Percentiles rank a stretch among this genome's conserved stretches.
These are phyloP conservation scores for Sarcophaga subvicina DNA, from an alignment of 2,888 invertebrate genomes.

Conservation along the genomic window DNA sequence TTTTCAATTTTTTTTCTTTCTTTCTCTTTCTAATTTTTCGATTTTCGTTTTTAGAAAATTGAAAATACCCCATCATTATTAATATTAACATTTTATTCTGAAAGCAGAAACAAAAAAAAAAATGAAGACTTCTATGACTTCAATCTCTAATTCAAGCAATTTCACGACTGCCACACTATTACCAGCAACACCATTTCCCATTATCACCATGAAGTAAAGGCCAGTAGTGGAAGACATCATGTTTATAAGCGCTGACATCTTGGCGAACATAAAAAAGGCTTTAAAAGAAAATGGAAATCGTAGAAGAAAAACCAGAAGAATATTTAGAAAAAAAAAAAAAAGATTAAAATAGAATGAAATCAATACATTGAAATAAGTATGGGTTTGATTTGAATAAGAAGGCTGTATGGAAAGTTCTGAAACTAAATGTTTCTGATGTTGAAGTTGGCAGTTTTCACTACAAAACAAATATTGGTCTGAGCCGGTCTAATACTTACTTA, in stretches of 20 bases:
- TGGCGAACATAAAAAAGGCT: constrained; percentile 29
- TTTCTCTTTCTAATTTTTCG: constrained; percentile 17
- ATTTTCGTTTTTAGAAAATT: constrained; percentile 48
- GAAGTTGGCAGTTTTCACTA: too few relatives aligned
- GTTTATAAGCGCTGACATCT: constrained; percentile 50
- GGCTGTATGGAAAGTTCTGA: background rate
- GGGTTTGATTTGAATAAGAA: constrained; percentile 37
- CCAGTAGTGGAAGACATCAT: constrained; percentile 12
- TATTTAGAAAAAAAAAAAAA: background rate
- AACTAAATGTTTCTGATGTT: too few relatives aligned
- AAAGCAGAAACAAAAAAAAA: background rate
- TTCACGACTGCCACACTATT: constrained; percentile 4
- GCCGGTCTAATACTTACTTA: too few relatives aligned
- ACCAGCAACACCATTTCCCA: background rate
- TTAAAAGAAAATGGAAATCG: constrained; percentile 52
- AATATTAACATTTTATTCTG: constrained; percentile 33
- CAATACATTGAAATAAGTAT: constrained; percentile 35
- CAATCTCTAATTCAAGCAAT: background rate
- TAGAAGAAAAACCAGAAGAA: constrained; percentile 30
- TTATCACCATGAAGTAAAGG: background rate
- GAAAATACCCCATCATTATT: constrained; percentile 56
- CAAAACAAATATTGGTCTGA: too few relatives aligned
- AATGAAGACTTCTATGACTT: background rate
- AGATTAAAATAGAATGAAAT: constrained; percentile 53
- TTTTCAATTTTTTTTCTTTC: background rate